Conservation (phyloP, 35 echinoderm and acorn worm species). For the Holothuria glaberrima region DNA sequence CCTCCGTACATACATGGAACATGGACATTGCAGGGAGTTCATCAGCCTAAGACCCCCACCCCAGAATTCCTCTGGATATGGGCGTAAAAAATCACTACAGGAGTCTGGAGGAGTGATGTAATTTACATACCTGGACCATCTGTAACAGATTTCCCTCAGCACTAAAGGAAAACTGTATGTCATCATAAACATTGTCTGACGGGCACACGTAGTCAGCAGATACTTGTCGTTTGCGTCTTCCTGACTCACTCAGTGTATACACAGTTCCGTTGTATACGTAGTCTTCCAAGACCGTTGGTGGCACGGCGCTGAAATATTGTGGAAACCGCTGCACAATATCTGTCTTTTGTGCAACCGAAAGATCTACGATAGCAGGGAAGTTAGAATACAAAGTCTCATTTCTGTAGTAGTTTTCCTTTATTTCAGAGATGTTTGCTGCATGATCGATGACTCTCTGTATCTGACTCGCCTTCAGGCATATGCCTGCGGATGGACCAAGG, state of each 20-base stretch:
- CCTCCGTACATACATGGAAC: too few relatives aligned
- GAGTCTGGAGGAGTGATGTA: too few relatives aligned
- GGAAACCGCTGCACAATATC: neutral
- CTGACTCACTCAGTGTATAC: neutral
- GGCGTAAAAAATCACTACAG: too few relatives aligned
- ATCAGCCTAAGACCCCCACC: too few relatives aligned
- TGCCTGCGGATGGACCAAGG: too few relatives aligned
- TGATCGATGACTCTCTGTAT: too few relatives aligned
- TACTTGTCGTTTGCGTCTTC: neutral
- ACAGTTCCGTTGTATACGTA: neutral
- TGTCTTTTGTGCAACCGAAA: neutral
- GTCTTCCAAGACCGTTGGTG: neutral
- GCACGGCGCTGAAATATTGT: neutral
- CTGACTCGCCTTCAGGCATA: too few relatives aligned
- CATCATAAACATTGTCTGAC: neutral
- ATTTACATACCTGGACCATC: constrained; percentile 2
- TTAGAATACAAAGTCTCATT: neutral
- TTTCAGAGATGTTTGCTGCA: neutral
- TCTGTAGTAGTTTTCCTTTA: neutral
- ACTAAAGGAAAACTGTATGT: constrained; percentile 3
- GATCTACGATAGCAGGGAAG: neutral
- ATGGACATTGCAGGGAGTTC: too few relatives aligned
- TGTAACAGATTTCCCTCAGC: neutral
- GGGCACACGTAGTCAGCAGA: neutral
- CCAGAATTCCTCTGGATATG: too few relatives aligned